Evolutionary conservation across 2,797 vertebrate genomes (phyloP), one percentile per base, ranked within the genome.

Genomic region (Philypnodon macrostomus): DNA sequence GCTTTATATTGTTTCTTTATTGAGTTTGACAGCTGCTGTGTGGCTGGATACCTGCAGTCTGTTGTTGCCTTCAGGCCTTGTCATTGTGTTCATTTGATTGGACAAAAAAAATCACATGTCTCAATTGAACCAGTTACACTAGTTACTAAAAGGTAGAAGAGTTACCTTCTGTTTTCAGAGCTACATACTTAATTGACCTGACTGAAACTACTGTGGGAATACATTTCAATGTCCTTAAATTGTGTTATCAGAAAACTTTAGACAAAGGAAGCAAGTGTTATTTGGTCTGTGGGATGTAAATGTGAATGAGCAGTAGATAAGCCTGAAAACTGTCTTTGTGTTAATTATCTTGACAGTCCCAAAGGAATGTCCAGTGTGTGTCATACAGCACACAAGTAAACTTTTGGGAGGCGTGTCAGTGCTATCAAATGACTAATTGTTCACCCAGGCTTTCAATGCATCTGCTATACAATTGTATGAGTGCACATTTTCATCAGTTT

Each of bases 391-490:
- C 18, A 63, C 10, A 37, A 29, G 47, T 29, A 41, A 71, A 69
- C 61, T 56, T 63, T 29, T 29, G 48, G 34, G 38, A 47, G 73
- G 57, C 12, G 56, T 72, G 73, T 42, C 70, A 0, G 38, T 15
- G 2, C 52, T 62, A 46, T 75, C 60, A 67, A 65, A 62, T 75
- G 58, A 58, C 49, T 61, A 39, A 67, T 32, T 77, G 64, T 49
- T 33, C 52, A 42, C 59, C n/a, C 38, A 60, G 70, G 58, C 65
- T 53, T 48, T 47, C 15, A 42, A 44, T 63, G 54, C n/a, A n/a
- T 67, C 58, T 53, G 34, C 58, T 30, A 29, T 21, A 40, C 34
- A 40, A 68, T 10, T 48, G 65, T 6, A 36, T 51, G 56, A 37
- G 63, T 38, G 19, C 33, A 47, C 40, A 30, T 70, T 53, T 56